phyloP scores from a whole-genome alignment of 2,888 invertebrate genomes.

The Troides oblongomaculatus region DNA sequence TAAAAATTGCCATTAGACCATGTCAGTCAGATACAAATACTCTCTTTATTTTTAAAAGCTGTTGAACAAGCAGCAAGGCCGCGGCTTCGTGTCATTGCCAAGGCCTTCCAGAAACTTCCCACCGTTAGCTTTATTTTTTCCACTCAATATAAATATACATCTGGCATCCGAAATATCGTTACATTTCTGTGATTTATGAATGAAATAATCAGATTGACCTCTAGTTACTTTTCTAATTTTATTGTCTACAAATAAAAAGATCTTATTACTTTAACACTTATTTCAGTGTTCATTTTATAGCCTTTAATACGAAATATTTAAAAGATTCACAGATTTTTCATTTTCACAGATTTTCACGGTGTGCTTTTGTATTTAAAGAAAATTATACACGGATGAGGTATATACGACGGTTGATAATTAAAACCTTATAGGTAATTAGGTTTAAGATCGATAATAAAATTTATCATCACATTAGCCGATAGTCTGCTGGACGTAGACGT shows the following conservation, averaged over 20 bases:
- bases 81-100: constrained; percentile 52
- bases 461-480: too few species aligned
- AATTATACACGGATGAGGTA: not conserved
- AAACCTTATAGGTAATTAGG: not conserved
- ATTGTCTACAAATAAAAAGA: too few species aligned
- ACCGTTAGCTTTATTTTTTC: constrained; percentile 31
- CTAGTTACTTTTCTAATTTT: not conserved
- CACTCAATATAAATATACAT: too few species aligned
- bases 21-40: constrained; percentile 16
- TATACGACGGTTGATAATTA: not conserved
- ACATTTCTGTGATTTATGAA: constrained; percentile 31
- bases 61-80: constrained; percentile 46
- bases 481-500: too few species aligned
- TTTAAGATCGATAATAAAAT: not conserved
- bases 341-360: not conserved
- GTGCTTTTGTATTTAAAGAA: not conserved
- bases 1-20: not conserved
- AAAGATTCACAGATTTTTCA: too few species aligned
- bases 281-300: too few species aligned
- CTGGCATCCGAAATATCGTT: not conserved
- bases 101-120: constrained; percentile 52
- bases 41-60: constrained; percentile 42
- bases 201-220: constrained; percentile 18
- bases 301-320: too few species aligned
- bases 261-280: too few species aligned